Percentiles rank a stretch among this genome's conserved stretches.
Evolutionary conservation across 2,797 vertebrate species (phyloP).

Genomic region (Zenarchopterus dispar): DNA sequence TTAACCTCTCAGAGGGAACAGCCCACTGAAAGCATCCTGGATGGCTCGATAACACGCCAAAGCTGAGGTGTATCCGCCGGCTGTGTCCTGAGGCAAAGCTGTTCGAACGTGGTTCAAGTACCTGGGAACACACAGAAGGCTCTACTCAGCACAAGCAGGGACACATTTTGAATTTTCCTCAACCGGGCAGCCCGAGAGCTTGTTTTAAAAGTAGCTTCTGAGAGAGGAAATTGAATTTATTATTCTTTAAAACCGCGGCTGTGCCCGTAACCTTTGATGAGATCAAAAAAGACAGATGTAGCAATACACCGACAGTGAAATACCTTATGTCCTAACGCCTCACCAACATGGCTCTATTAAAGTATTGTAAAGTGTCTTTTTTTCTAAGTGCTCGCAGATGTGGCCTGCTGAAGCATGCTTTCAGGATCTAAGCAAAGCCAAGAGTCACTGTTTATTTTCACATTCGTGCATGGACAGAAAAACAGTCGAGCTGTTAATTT

Average conservation of each 20-base stretch:
- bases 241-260: conserved; percentile 5
- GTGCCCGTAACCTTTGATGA: conserved; percentile 47
- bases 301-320: conserved; percentile 51
- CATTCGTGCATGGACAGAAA: conserved; percentile 55
- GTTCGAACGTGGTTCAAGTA: conserved; percentile 95
- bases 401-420: conserved; percentile 41
- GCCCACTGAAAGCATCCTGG: conserved; percentile 96
- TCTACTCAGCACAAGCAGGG: conserved; percentile 42
- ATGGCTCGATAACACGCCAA: conserved; percentile 94
- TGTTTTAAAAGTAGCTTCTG: no score
- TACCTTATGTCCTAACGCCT: conserved; percentile 75
- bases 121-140: conserved; percentile 78
- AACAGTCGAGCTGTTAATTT: conserved; percentile 69
- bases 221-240: no score
- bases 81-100: conserved; percentile 90
- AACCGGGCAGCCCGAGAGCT: no score
- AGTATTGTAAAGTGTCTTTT: conserved; percentile 81
- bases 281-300: conserved; percentile 58
- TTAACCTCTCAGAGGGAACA: conserved; percentile 79
- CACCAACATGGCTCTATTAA: conserved; percentile 77
- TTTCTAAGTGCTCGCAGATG: conserved; percentile 90
- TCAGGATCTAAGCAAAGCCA: conserved; percentile 56
- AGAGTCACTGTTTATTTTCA: conserved; percentile 43
- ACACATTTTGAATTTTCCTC: neutral
- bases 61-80: conserved; percentile 93